Evolutionary conservation across 2,888 invertebrate genomes (phyloP).

Genomic region (Drosophila kambysellisi): DNA sequence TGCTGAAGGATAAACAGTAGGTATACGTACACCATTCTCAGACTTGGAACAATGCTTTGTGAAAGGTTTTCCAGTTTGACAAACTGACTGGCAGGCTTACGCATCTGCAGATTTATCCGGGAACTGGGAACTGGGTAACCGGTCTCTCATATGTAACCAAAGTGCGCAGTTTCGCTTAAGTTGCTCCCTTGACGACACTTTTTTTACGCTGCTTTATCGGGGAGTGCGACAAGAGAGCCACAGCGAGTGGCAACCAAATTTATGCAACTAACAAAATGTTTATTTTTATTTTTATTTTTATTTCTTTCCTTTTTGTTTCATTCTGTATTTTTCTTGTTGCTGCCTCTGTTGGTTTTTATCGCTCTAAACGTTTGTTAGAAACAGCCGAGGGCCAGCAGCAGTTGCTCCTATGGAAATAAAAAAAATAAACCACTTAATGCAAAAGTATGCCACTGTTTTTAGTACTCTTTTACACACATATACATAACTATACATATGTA

Average conservation of each 20-base stretch:
- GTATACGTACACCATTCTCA: neutral
- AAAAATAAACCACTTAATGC: slow-evolving; percentile 18
- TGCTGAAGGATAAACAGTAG: neutral
- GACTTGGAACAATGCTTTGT: slow-evolving; percentile 5
- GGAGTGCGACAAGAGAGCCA: slow-evolving; percentile 16
- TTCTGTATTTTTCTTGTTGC: slow-evolving; percentile 15
- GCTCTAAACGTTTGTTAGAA: slow-evolving; percentile 54
- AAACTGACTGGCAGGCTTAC: slow-evolving; percentile 8
- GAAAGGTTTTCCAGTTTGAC: slow-evolving; percentile 8
- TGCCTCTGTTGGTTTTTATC: slow-evolving; percentile 60
- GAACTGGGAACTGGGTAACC: neutral
- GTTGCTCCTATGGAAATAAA: slow-evolving; percentile 3
- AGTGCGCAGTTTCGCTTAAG: slow-evolving; percentile 58
- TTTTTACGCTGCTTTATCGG: slow-evolving; percentile 69
- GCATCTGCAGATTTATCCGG: slow-evolving; percentile 11
- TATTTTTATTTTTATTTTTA: slow-evolving; percentile 21
- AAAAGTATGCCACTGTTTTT: slow-evolving; percentile 44
- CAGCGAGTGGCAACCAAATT: slow-evolving; percentile 49
- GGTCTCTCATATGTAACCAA: slow-evolving; percentile 36
- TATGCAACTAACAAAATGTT: slow-evolving; percentile 77
- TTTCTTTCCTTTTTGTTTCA: neutral
- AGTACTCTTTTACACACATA: slow-evolving; percentile 10
- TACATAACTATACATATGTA: slow-evolving; percentile 1
- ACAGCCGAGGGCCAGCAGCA: slow-evolving; percentile 27
- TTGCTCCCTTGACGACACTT: slow-evolving; percentile 77